Base-by-base conservation (phyloP, 2,888 invertebrate genomes). In the Vannuccia rotundouncinata region DNA sequence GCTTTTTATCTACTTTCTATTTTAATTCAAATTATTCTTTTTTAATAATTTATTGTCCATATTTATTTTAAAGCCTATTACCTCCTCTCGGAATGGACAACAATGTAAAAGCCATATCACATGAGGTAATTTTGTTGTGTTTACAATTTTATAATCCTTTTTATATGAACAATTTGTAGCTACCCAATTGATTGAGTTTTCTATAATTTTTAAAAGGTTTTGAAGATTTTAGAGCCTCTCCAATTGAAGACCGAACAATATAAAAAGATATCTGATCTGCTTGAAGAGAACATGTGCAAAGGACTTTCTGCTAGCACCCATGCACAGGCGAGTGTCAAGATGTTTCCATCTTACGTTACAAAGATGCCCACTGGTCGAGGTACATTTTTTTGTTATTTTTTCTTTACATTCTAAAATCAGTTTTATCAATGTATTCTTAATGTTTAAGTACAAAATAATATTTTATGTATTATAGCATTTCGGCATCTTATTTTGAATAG, bases 291-390 rank as follows among this genome's bases (percentile, higher is more conserved):
- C 29, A 79, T 79, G 79, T 25, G 28, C 30, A 79, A 78, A 29
- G 79, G 79, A 25, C 77, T 79, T 5, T 1, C n/a, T 5, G 25
- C 5, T 17, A 28, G 74, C 13, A 29, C 59, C 25, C 59, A 30
- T 22, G 29, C 66, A 22, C 5, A 28, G 2, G 45, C 80, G 17
- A 29, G 29, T 31, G 45, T 81, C 0, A 81, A 81, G 81, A 81
- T 81, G 81, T 75, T 81, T 30, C 80, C 79, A 1, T 81, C 81
- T 2, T 81, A 81, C 29, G 81, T 81, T 5, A 80, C 80, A 17
- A 81, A 74, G 22, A n/a, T 81, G 1, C 81, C 81, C 0, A 60
- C 79, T 80, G 80, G 80, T 1, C 66, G 28, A 74, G 79, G 79
- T 79, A 22, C 2, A 13, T 28, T 10, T 45, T 73, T 10, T 75